Base-by-base conservation (phyloP, 1,140 invertebrate species). In the Stegodyphus dumicola region DNA sequence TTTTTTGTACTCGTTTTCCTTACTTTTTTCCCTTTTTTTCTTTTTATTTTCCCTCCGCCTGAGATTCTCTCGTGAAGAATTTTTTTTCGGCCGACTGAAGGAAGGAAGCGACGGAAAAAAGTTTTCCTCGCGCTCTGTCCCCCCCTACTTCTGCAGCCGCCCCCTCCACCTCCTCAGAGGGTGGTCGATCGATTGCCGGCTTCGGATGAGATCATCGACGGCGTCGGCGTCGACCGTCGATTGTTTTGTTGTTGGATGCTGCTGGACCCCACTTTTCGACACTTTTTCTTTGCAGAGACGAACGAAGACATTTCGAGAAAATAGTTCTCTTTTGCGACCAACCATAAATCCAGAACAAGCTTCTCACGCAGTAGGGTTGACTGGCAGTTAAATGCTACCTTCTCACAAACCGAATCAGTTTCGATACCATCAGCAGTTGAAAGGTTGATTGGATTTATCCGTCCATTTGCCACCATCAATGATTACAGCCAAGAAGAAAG, bases 91-190 rank as follows among this genome's bases (percentile, higher is more conserved):
- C 70, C 70, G 79, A 80, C n/a, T 65, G 79, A 74, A 83, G 79
- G 71, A 83, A 83, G 79, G 79, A 83, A 83, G 66, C 79, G 79
- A 65, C 70, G 79, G 70, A 83, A 83, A 83, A 83, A 83, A 83
- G 79, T 83, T 78, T 83, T 83, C 70, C 70, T 83, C 79, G 79
- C 60, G 49, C 71, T 75, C 79, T 73, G 70, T 66, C 79, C 79
- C 65, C 65, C 71, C 70, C 53, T 33, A 33, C 67, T 60, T 18
- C 77, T 17, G 17, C 48, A 49, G 15, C 65, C 66, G 17, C 17
- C 77, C 17, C 49, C 66, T 71, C 9, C 52, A 11, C 65, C 51
- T n/a, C 77, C 65, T 49, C 77, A 53, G 54, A 33, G 78, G 78
- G 52, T 73, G 53, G 69, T 15, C 71, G 70, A 74, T 83, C 79